Evolutionary conservation across 2,797 vertebrate species (phyloP).

Genomic region (Rhabdophis nuchalis): DNA sequence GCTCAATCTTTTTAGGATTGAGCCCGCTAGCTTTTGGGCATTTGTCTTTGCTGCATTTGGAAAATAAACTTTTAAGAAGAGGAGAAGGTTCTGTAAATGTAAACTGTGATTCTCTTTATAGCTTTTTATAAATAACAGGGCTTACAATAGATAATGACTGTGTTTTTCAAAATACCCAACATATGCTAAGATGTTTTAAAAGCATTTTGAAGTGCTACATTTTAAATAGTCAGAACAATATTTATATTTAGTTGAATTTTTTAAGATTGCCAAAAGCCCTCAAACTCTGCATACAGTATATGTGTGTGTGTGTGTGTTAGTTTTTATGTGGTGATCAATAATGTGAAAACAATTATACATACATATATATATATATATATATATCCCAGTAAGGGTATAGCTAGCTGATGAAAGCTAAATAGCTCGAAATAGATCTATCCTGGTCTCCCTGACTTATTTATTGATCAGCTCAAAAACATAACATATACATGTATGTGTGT

Average conservation of each 20-base stretch:
- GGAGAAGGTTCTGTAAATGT: not conserved
- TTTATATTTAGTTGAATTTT: not conserved
- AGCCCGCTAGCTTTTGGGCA: not conserved
- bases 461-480: too few species aligned
- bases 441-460: too few species aligned
- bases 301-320: too few species aligned
- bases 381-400: too few species aligned
- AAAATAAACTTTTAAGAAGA: not conserved
- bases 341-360: too few species aligned
- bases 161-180: not conserved
- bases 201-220: not conserved
- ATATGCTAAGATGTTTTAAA: slow-evolving; percentile 2
- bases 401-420: too few species aligned
- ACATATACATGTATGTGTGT: too few species aligned
- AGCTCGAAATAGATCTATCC: too few species aligned
- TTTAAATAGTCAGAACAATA: not conserved
- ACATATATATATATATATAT: too few species aligned
- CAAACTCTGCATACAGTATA: not conserved
- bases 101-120: not conserved
- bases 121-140: slow-evolving; percentile 10
- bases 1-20: not conserved
- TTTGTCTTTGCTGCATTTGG: accelerated
- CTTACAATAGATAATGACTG: not conserved
- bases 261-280: not conserved
- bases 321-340: too few species aligned